Conservation (phyloP, 2,113 vertebrate genomes). For the Strigops habroptila region DNA sequence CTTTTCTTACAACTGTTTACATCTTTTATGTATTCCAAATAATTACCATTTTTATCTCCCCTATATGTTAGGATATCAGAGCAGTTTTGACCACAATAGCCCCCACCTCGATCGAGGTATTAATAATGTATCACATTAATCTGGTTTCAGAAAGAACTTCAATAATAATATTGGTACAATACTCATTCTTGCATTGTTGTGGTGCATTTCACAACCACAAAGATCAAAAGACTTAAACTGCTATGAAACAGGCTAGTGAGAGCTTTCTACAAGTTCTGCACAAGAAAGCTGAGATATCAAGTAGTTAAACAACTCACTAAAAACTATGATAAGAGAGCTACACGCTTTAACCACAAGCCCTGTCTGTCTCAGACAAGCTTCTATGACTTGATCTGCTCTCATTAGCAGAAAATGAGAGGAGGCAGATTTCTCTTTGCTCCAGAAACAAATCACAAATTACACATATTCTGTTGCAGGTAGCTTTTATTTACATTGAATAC, state of each 20-base stretch:
- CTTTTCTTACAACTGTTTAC: neutral
- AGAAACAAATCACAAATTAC: neutral
- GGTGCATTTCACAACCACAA: fast-evolving
- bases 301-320: neutral
- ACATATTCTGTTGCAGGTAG: neutral
- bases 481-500: neutral
- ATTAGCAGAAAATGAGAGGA: neutral
- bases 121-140: neutral
- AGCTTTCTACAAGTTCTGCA: neutral
- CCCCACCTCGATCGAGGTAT: neutral
- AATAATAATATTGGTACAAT: neutral
- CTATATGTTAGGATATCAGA: neutral
- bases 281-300: neutral
- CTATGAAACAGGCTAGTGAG: neutral
- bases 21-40: neutral
- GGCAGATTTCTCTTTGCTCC: neutral
- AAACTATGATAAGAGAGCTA: neutral
- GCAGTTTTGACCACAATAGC: neutral
- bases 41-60: neutral
- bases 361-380: neutral
- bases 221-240: neutral
- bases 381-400: neutral
- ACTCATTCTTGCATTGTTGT: neutral
- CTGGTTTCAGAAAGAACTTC: neutral
- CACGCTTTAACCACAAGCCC: neutral